Conservation (phyloP, 2,888 invertebrate genomes). For the Pollenia angustigena region DNA sequence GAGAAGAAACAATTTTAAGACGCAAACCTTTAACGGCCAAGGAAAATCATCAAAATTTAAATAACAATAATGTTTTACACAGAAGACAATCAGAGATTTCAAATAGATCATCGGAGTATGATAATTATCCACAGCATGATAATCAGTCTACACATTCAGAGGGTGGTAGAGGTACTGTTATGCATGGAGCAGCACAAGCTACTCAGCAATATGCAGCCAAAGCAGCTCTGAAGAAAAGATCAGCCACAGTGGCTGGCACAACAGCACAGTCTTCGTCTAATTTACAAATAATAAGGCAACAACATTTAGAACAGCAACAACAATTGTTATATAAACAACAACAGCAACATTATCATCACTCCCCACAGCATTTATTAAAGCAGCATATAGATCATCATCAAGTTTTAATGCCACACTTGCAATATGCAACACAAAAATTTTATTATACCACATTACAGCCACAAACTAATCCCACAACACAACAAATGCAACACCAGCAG, state of each 20-base stretch:
- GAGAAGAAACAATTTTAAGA: slow-evolving; percentile 77
- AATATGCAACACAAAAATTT: slow-evolving; percentile 72
- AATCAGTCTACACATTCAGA: slow-evolving; percentile 64
- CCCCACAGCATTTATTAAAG: slow-evolving; percentile 71
- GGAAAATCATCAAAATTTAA: slow-evolving; percentile 75
- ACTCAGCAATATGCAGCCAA: slow-evolving; percentile 79
- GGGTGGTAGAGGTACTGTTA: slow-evolving; percentile 48
- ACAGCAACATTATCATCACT: slow-evolving; percentile 71
- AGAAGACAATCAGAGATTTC: slow-evolving; percentile 80
- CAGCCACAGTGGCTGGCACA: slow-evolving; percentile 75
- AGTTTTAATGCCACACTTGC: slow-evolving; percentile 67
- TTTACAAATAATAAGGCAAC: slow-evolving; percentile 69
- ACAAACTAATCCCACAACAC: background rate
- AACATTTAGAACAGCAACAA: slow-evolving; percentile 74
- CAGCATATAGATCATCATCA: slow-evolving; percentile 66
- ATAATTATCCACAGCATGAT: slow-evolving; percentile 78
- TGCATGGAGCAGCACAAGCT: slow-evolving; percentile 56
- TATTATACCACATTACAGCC: slow-evolving; percentile 70
- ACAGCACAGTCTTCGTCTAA: slow-evolving; percentile 59
- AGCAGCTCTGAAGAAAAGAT: slow-evolving; percentile 79
- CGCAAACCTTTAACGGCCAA: slow-evolving; percentile 79
- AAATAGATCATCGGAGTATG: slow-evolving; percentile 81
- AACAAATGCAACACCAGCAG: slow-evolving; percentile 37
- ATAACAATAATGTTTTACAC: slow-evolving; percentile 74
- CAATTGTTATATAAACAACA: slow-evolving; percentile 71